Conservation (phyloP, 2,797 vertebrate species). For the Alcedo quadribrachys region DNA sequence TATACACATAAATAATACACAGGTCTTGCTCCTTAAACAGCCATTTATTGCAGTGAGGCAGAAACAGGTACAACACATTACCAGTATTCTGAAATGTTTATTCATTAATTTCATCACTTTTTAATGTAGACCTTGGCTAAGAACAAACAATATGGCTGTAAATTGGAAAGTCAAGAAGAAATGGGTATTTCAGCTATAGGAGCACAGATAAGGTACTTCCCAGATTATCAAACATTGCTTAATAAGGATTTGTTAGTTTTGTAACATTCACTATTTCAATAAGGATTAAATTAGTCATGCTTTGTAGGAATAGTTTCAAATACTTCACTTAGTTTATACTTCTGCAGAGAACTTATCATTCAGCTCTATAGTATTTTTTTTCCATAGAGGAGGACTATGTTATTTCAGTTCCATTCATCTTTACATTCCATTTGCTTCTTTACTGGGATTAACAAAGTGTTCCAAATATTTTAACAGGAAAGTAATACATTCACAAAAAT, state of each 20-base stretch:
- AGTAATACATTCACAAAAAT: conserved; percentile 46
- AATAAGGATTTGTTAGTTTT: background rate
- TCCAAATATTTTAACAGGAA: conserved; percentile 53
- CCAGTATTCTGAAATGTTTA: background rate
- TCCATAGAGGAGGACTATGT: background rate
- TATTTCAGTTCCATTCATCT: conserved; percentile 4
- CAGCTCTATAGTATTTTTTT: background rate
- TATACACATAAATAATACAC: background rate
- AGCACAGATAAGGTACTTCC: background rate
- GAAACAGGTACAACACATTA: background rate
- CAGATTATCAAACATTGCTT: background rate
- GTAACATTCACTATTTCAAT: background rate
- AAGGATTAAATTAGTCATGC: background rate
- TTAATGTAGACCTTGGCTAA: background rate
- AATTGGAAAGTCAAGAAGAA: background rate
- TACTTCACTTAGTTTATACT: background rate
- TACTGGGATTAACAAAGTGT: conserved; percentile 4
- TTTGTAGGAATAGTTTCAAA: background rate
- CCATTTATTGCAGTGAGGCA: background rate
- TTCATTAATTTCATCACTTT: background rate
- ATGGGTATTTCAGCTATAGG: background rate
- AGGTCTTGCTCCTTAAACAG: background rate
- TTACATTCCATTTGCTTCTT: conserved; percentile 27
- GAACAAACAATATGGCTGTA: background rate
- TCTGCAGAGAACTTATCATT: background rate